Evolutionary conservation across 2,113 vertebrate species (phyloP).

Genomic region (Erpornis zantholeuca): DNA sequence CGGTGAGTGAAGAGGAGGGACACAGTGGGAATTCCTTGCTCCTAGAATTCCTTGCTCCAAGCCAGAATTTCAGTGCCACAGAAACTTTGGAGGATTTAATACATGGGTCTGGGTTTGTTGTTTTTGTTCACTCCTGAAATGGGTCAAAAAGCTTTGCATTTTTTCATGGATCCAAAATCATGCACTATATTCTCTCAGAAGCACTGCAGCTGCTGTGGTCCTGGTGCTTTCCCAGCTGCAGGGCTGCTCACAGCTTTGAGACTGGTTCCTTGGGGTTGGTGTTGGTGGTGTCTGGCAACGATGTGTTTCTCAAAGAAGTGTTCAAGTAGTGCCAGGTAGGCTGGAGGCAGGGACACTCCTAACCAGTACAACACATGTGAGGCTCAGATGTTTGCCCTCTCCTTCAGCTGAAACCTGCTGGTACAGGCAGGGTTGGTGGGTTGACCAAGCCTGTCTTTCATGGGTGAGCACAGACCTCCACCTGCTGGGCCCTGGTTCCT

Average conservation of each 20-base stretch:
- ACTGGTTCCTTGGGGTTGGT: background rate
- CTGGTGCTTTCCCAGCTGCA: background rate
- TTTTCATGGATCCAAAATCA: background rate
- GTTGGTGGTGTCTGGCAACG: background rate
- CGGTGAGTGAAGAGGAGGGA: background rate
- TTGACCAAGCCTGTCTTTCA: background rate
- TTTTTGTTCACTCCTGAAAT: background rate
- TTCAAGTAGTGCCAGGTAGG: background rate
- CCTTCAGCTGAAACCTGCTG: background rate
- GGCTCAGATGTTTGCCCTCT: background rate
- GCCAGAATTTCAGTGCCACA: background rate
- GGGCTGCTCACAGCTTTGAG: background rate
- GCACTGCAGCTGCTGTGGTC: background rate
- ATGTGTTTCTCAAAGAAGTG: background rate
- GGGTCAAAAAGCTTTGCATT: background rate
- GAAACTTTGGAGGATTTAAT: background rate
- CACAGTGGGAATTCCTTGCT: background rate
- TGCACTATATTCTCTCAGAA: background rate
- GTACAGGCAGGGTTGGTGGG: background rate
- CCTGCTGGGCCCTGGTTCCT: background rate
- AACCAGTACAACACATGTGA: rapidly evolving
- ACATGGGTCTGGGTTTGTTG: background rate
- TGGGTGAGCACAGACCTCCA: background rate
- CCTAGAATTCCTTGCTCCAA: slow-evolving; percentile 7
- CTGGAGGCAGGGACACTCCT: background rate